Base-by-base conservation (phyloP, 53 echinoderm and acorn worm species). In the Echinometra lucunter region DNA sequence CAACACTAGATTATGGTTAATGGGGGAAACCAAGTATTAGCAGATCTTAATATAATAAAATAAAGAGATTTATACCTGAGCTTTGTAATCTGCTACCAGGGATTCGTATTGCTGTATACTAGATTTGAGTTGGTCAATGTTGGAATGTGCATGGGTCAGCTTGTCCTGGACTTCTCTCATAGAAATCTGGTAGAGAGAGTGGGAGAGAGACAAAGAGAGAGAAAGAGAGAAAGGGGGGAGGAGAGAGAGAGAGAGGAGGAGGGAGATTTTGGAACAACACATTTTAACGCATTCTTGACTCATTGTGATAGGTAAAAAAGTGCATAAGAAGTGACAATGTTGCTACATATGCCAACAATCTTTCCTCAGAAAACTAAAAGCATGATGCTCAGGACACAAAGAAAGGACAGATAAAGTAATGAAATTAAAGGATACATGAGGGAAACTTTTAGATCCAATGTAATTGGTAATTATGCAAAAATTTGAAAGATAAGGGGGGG, bases 31-130 rank as follows among this genome's bases (percentile, higher is more conserved):
- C 45, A 82, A 53, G 0, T 53, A 53, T 53, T 53, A 53, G 13
- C 0, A 53, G 53, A 11, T 53, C 8, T 1, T 0, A 53, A 13
- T 13, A 53, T n/a, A n/a, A n/a, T n/a, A 82, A n/a, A 85, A 6
- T 49, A 21, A 42, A 49, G 6, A 47, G 85, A 2, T n/a, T 95
- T 95, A 95, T 38, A 98, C 98, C 97, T 97, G 97, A 38, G 97
- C 81, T 93, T 98, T 97, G 69, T 97, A 96, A 74, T 98, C 98
- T 63, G 97, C 95, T 6, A 97, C 95, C 35, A 98, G 82, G 6
- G 95, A 95, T 72, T 98, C 98, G 90, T 98, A 98, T 89, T 97
- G 96, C 40, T 98, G 97, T 45, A 98, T 57, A 66, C 97, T 98
- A 40, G 97, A 94, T 91, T 97, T 97, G 35, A 98, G 94, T 87